These are phyloP conservation scores for Stigmatopora nigra DNA, from an alignment of 2,113 vertebrate genomes.

Conservation along the genomic window DNA sequence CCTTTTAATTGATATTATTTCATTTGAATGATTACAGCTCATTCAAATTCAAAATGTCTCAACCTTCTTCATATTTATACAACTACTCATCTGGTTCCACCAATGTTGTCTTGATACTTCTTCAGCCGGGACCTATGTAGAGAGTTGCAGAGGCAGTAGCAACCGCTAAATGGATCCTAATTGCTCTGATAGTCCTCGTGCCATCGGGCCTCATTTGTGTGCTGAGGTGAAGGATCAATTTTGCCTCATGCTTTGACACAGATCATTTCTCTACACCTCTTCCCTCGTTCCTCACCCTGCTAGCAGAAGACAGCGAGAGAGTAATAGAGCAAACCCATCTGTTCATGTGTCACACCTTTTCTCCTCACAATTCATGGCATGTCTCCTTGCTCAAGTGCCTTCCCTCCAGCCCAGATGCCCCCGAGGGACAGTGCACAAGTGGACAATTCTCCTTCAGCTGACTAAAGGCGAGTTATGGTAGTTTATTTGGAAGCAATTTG, in stretches of 20 bases:
- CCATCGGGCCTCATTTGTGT: conserved; percentile 64
- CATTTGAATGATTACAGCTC: conserved; percentile 8
- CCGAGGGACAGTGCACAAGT: conserved; percentile 36
- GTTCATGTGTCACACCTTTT: conserved; percentile 69
- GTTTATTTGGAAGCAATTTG: not conserved
- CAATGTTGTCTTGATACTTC: conserved; percentile 24
- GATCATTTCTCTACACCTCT: conserved; percentile 62
- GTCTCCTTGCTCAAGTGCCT: conserved; percentile 61
- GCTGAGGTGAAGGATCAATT: conserved; percentile 67
- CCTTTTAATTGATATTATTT: conserved; percentile 10
- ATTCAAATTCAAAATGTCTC: not conserved
- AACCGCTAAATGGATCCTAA: conserved; percentile 59
- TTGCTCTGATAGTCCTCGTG: conserved; percentile 60
- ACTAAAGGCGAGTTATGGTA: conserved; percentile 37
- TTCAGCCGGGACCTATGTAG: conserved; percentile 18
- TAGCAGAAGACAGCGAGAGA: conserved; percentile 52
- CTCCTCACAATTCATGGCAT: conserved; percentile 58
- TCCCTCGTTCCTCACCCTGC: conserved; percentile 46
- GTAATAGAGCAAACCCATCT: conserved; percentile 68
- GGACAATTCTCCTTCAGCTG: conserved; percentile 51
- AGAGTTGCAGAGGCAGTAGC: conserved; percentile 33
- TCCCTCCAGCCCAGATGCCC: conserved; percentile 38
- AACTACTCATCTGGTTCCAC: conserved; percentile 50
- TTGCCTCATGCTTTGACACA: conserved; percentile 65
- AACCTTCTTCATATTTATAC: conserved; percentile 36